A percentile compares a stretch with the other conserved stretches of the same genome.
phyloP scores from a whole-genome alignment of 2,888 invertebrate genomes.

The Cryptophagus acutangulus region DNA sequence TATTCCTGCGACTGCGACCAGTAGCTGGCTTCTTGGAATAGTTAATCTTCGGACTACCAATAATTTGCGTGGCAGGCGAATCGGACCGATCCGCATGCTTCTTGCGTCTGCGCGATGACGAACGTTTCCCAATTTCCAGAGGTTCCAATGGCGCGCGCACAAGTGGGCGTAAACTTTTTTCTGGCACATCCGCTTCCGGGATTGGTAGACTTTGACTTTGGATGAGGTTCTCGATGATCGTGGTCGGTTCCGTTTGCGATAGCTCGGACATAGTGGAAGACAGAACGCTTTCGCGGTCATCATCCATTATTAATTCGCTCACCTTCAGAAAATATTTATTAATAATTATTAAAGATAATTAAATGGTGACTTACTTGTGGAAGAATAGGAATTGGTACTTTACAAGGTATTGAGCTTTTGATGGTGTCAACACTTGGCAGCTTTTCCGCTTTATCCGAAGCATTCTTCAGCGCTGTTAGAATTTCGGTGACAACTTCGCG shows the following conservation, averaged over 20 bases:
- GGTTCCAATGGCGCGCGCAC: slow-evolving; percentile 72
- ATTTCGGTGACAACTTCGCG: slow-evolving; percentile 82
- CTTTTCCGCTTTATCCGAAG: slow-evolving; percentile 75
- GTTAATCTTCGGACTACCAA: slow-evolving; percentile 59
- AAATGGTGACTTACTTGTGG: too few relatives aligned
- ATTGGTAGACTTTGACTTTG: slow-evolving; percentile 43
- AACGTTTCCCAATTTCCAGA: slow-evolving; percentile 61
- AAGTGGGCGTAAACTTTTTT: slow-evolving; percentile 54
- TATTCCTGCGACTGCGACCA: slow-evolving; percentile 48
- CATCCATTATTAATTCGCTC: slow-evolving; percentile 46
- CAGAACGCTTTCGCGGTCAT: slow-evolving; percentile 69
- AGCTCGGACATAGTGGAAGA: slow-evolving; percentile 72
- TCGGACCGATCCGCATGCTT: slow-evolving; percentile 58
- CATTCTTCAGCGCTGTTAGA: slow-evolving; percentile 76
- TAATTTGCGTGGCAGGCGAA: slow-evolving; percentile 60
- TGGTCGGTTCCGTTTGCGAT: slow-evolving; percentile 63
- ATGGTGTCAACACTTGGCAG: slow-evolving; percentile 64
- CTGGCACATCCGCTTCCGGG: slow-evolving; percentile 39
- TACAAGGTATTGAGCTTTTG: slow-evolving; percentile 37
- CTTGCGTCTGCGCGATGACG: slow-evolving; percentile 58
- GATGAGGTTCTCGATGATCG: slow-evolving; percentile 53
- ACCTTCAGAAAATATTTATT: too few relatives aligned
- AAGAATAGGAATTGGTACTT: slow-evolving; percentile 23
- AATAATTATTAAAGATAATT: too few relatives aligned
- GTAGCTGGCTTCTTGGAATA: slow-evolving; percentile 52